These are phyloP conservation scores for Zoanthus gigantus DNA, from an alignment of 92 coral and sea anemone species.

Conservation along the genomic window DNA sequence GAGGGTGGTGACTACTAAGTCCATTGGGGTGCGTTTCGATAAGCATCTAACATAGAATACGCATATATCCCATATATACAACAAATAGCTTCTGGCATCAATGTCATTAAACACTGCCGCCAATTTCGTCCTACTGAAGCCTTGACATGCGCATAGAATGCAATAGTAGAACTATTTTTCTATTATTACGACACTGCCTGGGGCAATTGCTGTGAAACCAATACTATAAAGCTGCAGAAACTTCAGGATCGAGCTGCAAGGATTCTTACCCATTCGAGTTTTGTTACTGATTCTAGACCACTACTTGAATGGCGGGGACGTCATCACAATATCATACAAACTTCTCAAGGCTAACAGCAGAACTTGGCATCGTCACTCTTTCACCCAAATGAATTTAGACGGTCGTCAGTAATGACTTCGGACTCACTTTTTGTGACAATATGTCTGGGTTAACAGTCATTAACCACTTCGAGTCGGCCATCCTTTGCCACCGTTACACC, in stretches of 20 bases:
- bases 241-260: not conserved
- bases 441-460: too few species aligned
- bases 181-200: not conserved
- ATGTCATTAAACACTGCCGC: not conserved
- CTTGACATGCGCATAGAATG: slow-evolving; percentile 1
- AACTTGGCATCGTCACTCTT: too few species aligned
- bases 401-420: too few species aligned
- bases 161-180: not conserved
- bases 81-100: not conserved
- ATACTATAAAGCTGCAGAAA: not conserved
- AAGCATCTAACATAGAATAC: not conserved
- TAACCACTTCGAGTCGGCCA: too few species aligned
- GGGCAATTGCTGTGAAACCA: slow-evolving; percentile 6
- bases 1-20: not conserved
- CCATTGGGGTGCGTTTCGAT: not conserved
- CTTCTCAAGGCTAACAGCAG: too few species aligned
- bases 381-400: too few species aligned
- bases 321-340: too few species aligned
- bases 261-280: not conserved
- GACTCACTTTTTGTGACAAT: too few species aligned
- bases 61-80: not conserved
- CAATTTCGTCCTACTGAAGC: not conserved
- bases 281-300: not conserved
- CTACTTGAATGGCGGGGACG: not conserved
- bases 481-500: too few species aligned